phyloP scores from a whole-genome alignment of 2,888 invertebrate species.

The Lingula anatina region DNA sequence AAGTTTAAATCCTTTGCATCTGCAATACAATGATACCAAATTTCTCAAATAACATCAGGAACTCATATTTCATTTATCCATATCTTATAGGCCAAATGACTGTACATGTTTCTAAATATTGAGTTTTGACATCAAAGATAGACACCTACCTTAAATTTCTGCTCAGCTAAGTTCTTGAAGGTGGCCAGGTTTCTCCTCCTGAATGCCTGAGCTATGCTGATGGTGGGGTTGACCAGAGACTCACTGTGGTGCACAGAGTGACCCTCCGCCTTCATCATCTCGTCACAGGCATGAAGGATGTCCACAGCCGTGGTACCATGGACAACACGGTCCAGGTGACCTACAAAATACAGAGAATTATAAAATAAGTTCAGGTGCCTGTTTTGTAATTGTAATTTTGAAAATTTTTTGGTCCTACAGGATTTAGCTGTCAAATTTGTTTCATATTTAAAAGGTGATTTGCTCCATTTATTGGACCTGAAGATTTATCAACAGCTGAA shows the following conservation, averaged over 20 bases:
- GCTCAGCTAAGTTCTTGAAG: constrained; percentile 48
- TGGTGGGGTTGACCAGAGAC: constrained; percentile 38
- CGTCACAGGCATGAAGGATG: constrained; percentile 90
- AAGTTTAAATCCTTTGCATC: too few relatives aligned
- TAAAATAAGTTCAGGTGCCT: too few relatives aligned
- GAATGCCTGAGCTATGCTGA: constrained; percentile 44
- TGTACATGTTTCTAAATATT: neutral
- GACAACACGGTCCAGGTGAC: constrained; percentile 89
- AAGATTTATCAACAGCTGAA: too few relatives aligned
- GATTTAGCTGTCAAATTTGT: too few relatives aligned
- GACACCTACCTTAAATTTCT: constrained; percentile 27
- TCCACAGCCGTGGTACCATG: constrained; percentile 95
- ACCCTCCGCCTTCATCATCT: constrained; percentile 55
- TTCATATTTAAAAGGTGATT: too few relatives aligned
- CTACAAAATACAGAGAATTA: constrained; percentile 55
- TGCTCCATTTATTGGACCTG: too few relatives aligned
- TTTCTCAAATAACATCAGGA: too few relatives aligned
- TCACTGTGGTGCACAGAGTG: constrained; percentile 30
- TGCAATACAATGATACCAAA: too few relatives aligned
- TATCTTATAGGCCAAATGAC: neutral
- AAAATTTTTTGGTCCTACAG: too few relatives aligned
- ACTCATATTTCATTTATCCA: too few relatives aligned
- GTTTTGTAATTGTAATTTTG: too few relatives aligned
- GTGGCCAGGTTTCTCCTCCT: constrained; percentile 46
- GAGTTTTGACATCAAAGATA: constrained; percentile 5